Evolutionary conservation across 2,797 vertebrate species (phyloP).

Genomic region (Acanthiza pusilla): DNA sequence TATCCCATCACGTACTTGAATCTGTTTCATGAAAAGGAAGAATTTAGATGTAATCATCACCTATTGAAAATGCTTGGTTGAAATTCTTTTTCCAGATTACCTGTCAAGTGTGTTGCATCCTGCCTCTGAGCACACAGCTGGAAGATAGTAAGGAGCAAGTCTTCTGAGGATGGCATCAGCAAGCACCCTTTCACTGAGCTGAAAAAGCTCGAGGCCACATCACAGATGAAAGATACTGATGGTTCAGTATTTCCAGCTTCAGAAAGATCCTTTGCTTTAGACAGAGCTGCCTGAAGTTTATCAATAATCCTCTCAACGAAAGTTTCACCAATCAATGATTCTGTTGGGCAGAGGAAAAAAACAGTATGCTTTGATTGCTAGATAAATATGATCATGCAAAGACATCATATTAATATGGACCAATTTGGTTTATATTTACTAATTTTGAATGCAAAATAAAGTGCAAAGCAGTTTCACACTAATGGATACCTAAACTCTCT

Average conservation of each 20-base stretch:
- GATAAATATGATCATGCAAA: background rate
- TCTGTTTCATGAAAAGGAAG: background rate
- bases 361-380: background rate
- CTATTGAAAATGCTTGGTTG: fast-evolving
- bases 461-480: background rate
- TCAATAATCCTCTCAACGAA: constrained; percentile 90
- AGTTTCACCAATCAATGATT: constrained; percentile 85
- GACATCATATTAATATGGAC: background rate
- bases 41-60: background rate
- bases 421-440: background rate
- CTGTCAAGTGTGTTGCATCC: constrained; percentile 81
- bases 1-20: background rate
- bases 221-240: constrained; percentile 89
- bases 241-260: constrained; percentile 87
- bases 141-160: constrained; percentile 90
- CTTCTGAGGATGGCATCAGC: constrained; percentile 87
- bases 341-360: constrained; percentile 66
- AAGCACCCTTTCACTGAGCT: constrained; percentile 86
- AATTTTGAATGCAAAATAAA: background rate
- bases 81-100: constrained; percentile 63
- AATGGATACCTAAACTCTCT: background rate
- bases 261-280: constrained; percentile 85
- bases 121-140: constrained; percentile 89
- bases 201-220: constrained; percentile 91
- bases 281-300: constrained; percentile 87